Base-by-base conservation (phyloP, 1,140 invertebrate species). In the Lordiphosa stackelbergi region DNA sequence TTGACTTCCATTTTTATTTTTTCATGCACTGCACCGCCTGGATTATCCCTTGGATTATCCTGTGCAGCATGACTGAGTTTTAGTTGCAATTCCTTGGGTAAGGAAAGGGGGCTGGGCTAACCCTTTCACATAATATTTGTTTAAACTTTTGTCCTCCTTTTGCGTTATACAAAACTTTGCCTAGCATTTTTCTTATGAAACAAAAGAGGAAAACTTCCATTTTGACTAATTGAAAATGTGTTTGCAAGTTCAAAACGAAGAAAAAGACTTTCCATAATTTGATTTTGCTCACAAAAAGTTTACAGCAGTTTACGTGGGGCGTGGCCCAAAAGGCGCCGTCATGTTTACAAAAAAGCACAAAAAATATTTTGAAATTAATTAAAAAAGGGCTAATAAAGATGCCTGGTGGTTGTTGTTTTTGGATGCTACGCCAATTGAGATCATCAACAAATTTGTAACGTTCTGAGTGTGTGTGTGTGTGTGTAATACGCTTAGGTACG, bases 211-310 rank as follows among this genome's bases (percentile, higher is more conserved):
- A 57, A 70, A 77, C 59, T 78, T 73, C 66, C 65, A 36, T 70
- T 49, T 70, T 81, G 66, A 60, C 66, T 74, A 81, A 81, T 71
- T 81, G 74, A 79, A 79, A 74, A 65, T 68, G 52, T 63, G 45
- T 49, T 56, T 63, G 74, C 13, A 8, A 12, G 55, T 60, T 70
- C 64, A 55, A 53, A 51, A 61, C 40, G 41, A 58, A 31, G 46
- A 52, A 60, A 74, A 74, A 71, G 68, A 64, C 75, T 75, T 81
- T 81, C 57, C 71, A 81, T 79, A 81, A 81, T 79, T 81, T 81
- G 73, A 78, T 77, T 78, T 69, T 12, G 42, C 19, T 11, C 56
- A 51, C 62, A 34, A 43, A 13, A 16, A 6, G 12, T 5, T 22
- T 46, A 35, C 52, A 69, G 56, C 65, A 53, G 38, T 69, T 69